Conservation (phyloP, 2,797 vertebrate species). For the Chelon auratus region DNA sequence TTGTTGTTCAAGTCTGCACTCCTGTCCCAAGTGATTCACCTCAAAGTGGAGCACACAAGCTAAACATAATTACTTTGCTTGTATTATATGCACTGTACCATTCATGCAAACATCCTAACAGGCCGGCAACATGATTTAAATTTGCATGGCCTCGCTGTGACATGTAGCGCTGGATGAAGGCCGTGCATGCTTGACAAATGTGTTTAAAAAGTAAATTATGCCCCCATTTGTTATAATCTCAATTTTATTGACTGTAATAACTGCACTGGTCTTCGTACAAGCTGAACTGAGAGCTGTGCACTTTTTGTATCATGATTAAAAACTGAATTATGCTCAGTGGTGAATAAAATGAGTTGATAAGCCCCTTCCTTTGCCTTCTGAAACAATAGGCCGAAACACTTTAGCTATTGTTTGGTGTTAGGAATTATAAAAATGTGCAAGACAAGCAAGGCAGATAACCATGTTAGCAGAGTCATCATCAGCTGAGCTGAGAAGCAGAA, state of each 20-base stretch:
- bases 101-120: constrained; percentile 49
- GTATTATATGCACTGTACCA: constrained; percentile 38
- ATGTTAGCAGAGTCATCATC: constrained; percentile 49
- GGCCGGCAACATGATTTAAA: constrained; percentile 47
- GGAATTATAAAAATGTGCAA: constrained; percentile 58
- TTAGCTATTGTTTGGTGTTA: constrained; percentile 40
- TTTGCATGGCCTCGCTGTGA: constrained; percentile 50
- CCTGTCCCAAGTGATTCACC: constrained; percentile 62
- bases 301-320: constrained; percentile 45
- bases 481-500: constrained; percentile 50
- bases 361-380: constrained; percentile 1
- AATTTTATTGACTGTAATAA: constrained; percentile 49
- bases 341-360: constrained; percentile 43
- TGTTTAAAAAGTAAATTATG: constrained; percentile 39
- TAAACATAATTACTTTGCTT: constrained; percentile 67
- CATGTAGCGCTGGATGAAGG: constrained; percentile 24
- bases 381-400: constrained; percentile 52
- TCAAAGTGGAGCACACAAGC: constrained; percentile 54
- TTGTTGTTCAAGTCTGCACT: constrained; percentile 51
- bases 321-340: constrained; percentile 33
- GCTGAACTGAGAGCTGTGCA: constrained; percentile 28
- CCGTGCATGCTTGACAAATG: constrained; percentile 21
- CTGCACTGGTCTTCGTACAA: constrained; percentile 12
- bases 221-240: constrained; percentile 37
- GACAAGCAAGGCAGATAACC: constrained; percentile 50